phyloP scores from a whole-genome alignment of 2,797 vertebrate species.

The Tenualosa thibaudeaui region DNA sequence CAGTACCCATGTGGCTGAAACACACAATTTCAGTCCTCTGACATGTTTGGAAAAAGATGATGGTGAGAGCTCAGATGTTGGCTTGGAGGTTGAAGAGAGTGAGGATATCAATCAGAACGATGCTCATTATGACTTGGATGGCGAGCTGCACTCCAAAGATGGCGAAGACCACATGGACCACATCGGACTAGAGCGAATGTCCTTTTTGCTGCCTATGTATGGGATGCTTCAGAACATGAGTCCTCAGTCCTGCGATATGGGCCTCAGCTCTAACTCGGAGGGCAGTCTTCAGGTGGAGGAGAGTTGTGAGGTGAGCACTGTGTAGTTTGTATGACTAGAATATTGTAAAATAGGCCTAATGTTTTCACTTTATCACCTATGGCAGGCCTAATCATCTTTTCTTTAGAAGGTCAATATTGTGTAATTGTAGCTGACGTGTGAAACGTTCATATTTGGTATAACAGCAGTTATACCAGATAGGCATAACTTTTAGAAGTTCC shows the following conservation, averaged over 20 bases:
- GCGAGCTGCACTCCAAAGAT: constrained; percentile 63
- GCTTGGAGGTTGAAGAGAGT: constrained; percentile 38
- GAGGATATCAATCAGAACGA: constrained; percentile 37
- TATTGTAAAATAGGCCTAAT: not conserved
- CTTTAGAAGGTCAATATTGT: not conserved
- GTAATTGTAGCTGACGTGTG: not conserved
- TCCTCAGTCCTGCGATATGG: constrained; percentile 63
- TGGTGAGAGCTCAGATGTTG: constrained; percentile 29
- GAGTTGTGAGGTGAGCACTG: constrained; percentile 65
- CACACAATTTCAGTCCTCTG: constrained; percentile 44
- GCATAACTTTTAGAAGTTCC: not conserved
- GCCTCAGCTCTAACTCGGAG: constrained; percentile 45
- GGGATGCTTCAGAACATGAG: constrained; percentile 69
- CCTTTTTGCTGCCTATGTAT: constrained; percentile 64
- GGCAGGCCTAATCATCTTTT: not conserved
- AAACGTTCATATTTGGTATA: not conserved
- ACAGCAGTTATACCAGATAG: too few species aligned
- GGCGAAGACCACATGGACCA: constrained; percentile 66
- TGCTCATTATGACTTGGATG: constrained; percentile 46
- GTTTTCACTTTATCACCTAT: not conserved
- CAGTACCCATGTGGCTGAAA: constrained; percentile 56
- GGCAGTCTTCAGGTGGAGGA: constrained; percentile 55
- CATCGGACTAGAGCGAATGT: constrained; percentile 54
- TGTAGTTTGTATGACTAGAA: not conserved
- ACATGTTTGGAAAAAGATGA: constrained; percentile 47